Evolutionary conservation across 2,797 vertebrate species (phyloP), one percentile per base, ranked within the genome.

Genomic region (Enteromius trimaculatus): DNA sequence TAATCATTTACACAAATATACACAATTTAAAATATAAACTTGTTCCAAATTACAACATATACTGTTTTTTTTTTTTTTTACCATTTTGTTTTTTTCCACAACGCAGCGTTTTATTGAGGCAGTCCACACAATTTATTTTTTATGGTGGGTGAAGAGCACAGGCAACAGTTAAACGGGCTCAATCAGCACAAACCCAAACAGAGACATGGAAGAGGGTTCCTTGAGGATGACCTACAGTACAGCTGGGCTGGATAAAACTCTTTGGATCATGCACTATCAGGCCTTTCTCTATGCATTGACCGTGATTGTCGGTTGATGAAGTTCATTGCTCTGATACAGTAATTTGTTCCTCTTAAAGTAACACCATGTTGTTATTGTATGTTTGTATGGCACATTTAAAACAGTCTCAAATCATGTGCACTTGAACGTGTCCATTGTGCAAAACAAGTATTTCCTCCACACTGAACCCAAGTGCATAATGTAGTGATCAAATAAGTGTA

Each of bases 1-100:
- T 89, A 83, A 80, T 87, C 53, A 86, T 88, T 84, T 89, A 88
- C 87, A 88, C 83, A 86, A 89, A 87, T 89, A 79, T 88, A 89
- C 86, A 89, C 70, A 66, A 72, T 80, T 81, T 68, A 62, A 81
- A 76, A 84, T 86, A 89, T 86, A 89, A 89, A 89, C 74, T 72
- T 68, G 64, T 65, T 85, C 80, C 62, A 72, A 87, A 84, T 82
- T 86, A 87, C 82, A 87, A 74, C 84, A 88, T 80, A 77, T 66
- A 83, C 53, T 84, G 76, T 81, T 9, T 17, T 29, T 58, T 58
- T 6, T 1, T 55, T 21, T 60, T 10, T 7, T 66, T 66, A 14
- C 1, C 31, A 49, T 58, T 8, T 77, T 31, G 3, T 31, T 65
- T 58, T 8, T 77, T 77, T 42, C 16, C 78, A 87, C 79, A 49